Evolutionary conservation across 2,888 invertebrate genomes (phyloP).

Genomic region (Tenodera sinensis): DNA sequence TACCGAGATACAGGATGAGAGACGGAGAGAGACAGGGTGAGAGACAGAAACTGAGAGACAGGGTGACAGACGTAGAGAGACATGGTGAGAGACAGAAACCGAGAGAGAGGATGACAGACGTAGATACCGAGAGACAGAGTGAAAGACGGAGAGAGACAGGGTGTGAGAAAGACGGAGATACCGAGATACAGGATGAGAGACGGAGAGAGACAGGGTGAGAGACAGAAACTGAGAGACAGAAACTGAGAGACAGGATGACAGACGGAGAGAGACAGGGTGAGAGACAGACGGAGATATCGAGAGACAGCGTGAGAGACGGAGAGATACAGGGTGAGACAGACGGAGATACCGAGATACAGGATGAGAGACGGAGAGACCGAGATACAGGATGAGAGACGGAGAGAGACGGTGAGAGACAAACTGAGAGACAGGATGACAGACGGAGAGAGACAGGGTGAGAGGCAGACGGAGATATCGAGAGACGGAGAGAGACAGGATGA

Average conservation of each 20-base stretch:
- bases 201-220: too few species aligned
- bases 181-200: not conserved
- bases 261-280: too few species aligned
- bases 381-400: not conserved
- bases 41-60: not conserved
- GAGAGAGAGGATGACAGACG: not conserved
- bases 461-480: not conserved
- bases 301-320: not conserved
- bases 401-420: not conserved
- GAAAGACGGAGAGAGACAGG: not conserved
- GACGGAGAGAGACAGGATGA: too few species aligned
- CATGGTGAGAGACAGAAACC: not conserved
- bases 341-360: not conserved
- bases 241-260: too few species aligned
- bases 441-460: not conserved
- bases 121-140: not conserved
- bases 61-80: not conserved
- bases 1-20: not conserved
- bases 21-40: too few species aligned
- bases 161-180: not conserved
- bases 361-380: not conserved
- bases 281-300: too few species aligned
- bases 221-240: not conserved
- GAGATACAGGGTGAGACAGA: not conserved
- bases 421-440: too few species aligned